Evolutionary conservation across 2,797 vertebrate genomes (phyloP).

Genomic region (Vireo griseus): DNA sequence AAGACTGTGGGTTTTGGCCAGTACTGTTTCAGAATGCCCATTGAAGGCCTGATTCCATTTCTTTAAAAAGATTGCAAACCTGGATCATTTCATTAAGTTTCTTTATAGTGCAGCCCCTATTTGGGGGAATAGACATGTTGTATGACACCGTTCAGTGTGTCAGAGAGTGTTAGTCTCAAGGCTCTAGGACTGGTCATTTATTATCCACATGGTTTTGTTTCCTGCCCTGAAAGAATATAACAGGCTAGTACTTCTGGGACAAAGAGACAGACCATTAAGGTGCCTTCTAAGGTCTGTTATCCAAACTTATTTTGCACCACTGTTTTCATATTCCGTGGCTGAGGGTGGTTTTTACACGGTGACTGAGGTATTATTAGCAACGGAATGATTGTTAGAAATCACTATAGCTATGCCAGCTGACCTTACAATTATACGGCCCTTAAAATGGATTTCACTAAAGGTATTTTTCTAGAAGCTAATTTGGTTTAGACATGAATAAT

Average conservation of each 20-base stretch:
- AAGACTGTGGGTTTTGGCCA: not conserved
- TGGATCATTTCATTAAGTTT: not conserved
- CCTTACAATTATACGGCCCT: slow-evolving; percentile 38
- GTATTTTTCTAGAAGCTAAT: slow-evolving; percentile 37
- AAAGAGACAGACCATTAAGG: not conserved
- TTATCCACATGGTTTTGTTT: not conserved
- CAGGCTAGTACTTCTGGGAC: not conserved
- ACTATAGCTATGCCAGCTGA: slow-evolving; percentile 49
- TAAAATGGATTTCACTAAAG: slow-evolving; percentile 44
- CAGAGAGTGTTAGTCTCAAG: not conserved
- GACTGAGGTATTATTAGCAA: not conserved
- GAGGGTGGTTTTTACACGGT: not conserved
- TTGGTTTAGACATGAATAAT: slow-evolving; percentile 64
- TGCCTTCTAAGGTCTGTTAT: not conserved
- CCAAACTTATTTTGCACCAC: not conserved
- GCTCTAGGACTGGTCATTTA: not conserved
- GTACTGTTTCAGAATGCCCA: not conserved
- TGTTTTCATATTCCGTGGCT: not conserved
- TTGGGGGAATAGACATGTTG: not conserved
- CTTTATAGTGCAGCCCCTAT: not conserved
- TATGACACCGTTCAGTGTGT: not conserved
- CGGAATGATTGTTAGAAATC: slow-evolving; percentile 37
- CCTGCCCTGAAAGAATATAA: not conserved
- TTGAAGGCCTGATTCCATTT: not conserved
- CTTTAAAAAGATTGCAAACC: not conserved